Evolutionary conservation across 1,140 invertebrate genomes (phyloP).

Genomic region (Ctenoplectra terminalis): DNA sequence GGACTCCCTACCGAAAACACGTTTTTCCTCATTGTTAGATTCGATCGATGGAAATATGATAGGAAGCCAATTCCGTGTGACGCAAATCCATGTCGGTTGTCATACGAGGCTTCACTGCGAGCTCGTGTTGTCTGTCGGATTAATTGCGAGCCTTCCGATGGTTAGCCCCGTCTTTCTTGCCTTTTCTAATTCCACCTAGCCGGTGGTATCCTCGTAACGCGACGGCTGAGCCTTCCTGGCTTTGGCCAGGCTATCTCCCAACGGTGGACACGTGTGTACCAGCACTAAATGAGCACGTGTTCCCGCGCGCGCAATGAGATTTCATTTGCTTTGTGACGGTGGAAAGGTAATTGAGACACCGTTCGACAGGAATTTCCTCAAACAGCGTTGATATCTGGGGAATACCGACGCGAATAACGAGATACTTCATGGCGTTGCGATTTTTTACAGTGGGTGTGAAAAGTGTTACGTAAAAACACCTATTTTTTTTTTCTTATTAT

Average conservation of each 20-base stretch:
- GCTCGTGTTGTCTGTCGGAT: constrained; percentile 76
- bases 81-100: constrained; percentile 69
- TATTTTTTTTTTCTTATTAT: background rate
- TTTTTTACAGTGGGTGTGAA: background rate
- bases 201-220: background rate
- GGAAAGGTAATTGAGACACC: constrained; percentile 2
- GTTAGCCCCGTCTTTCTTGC: constrained; percentile 21
- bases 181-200: constrained; percentile 43
- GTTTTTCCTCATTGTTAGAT: background rate
- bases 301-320: background rate
- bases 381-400: background rate
- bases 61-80: constrained; percentile 72
- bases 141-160: constrained; percentile 65
- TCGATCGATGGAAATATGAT: constrained; percentile 65
- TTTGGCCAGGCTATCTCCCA: background rate
- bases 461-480: background rate
- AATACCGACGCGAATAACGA: background rate
- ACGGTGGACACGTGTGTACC: background rate
- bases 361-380: background rate
- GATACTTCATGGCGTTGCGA: background rate
- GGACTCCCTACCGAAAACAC: no score
- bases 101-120: constrained; percentile 68
- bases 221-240: no score
- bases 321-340: background rate
- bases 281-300: background rate